These are phyloP conservation scores for Episyrphus balteatus DNA, from an alignment of 1,140 invertebrate genomes.

Conservation along the genomic window DNA sequence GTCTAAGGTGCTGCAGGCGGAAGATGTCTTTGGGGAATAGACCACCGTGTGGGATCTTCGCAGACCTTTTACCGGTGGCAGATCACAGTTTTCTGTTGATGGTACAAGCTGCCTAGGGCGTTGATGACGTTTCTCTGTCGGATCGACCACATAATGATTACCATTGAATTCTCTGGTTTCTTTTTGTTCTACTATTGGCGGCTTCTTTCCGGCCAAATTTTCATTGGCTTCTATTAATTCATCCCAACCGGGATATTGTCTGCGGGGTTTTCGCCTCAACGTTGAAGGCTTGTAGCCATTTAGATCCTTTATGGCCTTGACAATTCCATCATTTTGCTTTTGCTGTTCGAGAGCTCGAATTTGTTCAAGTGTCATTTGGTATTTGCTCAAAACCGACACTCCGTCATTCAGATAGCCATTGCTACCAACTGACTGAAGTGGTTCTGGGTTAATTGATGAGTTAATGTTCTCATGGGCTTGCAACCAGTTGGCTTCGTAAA, in stretches of 20 bases:
- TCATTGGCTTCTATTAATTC: constrained; percentile 15
- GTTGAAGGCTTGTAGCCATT: constrained; percentile 47
- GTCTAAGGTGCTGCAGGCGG: constrained; percentile 2
- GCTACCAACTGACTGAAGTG: neutral
- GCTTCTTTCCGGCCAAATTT: neutral
- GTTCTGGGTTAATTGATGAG: constrained; percentile 8
- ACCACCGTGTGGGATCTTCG: constrained; percentile 28
- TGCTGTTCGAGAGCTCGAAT: constrained; percentile 30
- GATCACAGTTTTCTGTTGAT: constrained; percentile 7
- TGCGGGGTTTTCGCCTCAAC: constrained; percentile 40
- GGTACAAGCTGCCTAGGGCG: constrained; percentile 28
- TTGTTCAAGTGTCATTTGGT: constrained; percentile 48
- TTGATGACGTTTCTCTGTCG: constrained; percentile 20
- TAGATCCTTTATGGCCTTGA: constrained; percentile 40
- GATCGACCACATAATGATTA: constrained; percentile 30
- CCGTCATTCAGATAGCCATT: constrained; percentile 37
- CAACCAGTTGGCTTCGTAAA: constrained; percentile 74
- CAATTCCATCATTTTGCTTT: constrained; percentile 13
- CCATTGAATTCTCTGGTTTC: constrained; percentile 7
- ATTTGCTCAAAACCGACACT: constrained; percentile 46
- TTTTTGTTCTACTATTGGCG: neutral
- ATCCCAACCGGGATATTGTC: constrained; percentile 45
- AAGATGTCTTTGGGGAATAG: constrained; percentile 10
- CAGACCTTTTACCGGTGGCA: constrained; percentile 16
- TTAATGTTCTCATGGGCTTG: constrained; percentile 40